Conservation (phyloP, 1,140 invertebrate species). For the Triops cancriformis region DNA sequence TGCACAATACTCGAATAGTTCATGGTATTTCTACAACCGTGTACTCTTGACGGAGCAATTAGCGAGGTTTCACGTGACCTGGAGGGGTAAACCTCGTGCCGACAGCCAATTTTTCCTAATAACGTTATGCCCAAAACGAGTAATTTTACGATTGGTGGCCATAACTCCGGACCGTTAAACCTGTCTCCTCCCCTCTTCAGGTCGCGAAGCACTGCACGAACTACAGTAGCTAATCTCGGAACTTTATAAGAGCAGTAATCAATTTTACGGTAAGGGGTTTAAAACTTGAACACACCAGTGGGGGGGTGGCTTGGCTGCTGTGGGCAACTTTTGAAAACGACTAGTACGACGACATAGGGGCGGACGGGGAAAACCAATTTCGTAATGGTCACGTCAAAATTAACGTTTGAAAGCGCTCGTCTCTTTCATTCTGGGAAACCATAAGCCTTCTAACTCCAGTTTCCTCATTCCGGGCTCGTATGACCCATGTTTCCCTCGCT, state of each 20-base stretch:
- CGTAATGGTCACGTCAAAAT: neutral
- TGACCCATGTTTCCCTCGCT: too few relatives aligned
- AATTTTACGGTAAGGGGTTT: slow-evolving; percentile 1
- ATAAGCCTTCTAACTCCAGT: too few relatives aligned
- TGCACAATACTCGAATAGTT: too few relatives aligned
- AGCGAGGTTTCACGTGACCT: too few relatives aligned
- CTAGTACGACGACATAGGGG: neutral
- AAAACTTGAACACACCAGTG: neutral
- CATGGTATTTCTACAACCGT: too few relatives aligned
- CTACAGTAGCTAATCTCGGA: neutral
- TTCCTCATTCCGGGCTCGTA: too few relatives aligned
- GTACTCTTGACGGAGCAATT: too few relatives aligned
- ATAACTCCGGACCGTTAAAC: neutral
- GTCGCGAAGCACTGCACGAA: neutral
- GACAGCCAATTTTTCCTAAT: too few relatives aligned
- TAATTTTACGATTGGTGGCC: neutral
- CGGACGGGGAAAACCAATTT: neutral
- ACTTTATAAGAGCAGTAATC: neutral
- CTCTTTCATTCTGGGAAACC: too few relatives aligned
- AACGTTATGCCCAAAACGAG: neutral
- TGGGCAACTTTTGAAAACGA: neutral
- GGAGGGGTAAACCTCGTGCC: too few relatives aligned
- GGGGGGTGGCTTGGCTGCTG: neutral
- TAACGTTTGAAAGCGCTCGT: neutral
- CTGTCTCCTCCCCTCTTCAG: neutral